These are phyloP conservation scores for Zaprionus africanus DNA, from an alignment of 1,140 invertebrate species.

Conservation along the genomic window DNA sequence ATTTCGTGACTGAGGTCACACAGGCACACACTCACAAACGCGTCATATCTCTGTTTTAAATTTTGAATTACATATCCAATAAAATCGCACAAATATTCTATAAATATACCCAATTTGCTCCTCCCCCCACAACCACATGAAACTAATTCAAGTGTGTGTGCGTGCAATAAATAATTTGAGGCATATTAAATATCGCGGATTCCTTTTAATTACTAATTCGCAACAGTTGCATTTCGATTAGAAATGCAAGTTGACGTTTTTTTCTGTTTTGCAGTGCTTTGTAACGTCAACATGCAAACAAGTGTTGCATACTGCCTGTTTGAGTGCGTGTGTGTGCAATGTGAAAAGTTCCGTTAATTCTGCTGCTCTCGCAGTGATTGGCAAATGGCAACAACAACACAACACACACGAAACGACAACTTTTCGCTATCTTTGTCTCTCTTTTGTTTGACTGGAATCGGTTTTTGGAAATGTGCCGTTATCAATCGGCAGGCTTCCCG, in stretches of 20 bases:
- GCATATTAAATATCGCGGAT: constrained; percentile 3
- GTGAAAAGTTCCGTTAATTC: constrained; percentile 3
- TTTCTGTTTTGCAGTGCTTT: constrained; percentile 1
- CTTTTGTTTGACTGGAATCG: constrained; percentile 1
- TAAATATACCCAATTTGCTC: constrained; percentile 46
- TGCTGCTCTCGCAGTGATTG: background rate
- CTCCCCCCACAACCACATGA: constrained; percentile 4
- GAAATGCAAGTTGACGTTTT: background rate
- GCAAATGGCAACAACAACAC: background rate
- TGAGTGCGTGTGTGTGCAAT: background rate
- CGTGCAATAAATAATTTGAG: background rate
- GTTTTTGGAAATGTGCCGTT: constrained; percentile 37
- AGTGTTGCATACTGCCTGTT: constrained; percentile 19
- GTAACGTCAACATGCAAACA: constrained; percentile 4
- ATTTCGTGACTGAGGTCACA: constrained; percentile 12
- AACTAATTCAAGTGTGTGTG: constrained; percentile 12
- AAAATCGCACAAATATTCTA: constrained; percentile 53
- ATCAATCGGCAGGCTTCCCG: constrained; percentile 6
- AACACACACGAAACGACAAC: no score
- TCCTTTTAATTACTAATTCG: background rate
- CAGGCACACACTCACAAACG: background rate
- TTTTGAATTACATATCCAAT: constrained; percentile 52
- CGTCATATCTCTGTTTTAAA: constrained; percentile 36
- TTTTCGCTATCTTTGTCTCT: background rate
- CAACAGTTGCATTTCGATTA: constrained; percentile 8